These are phyloP conservation scores for Struthio camelus DNA, from an alignment of 2,113 vertebrate genomes.

Conservation along the genomic window DNA sequence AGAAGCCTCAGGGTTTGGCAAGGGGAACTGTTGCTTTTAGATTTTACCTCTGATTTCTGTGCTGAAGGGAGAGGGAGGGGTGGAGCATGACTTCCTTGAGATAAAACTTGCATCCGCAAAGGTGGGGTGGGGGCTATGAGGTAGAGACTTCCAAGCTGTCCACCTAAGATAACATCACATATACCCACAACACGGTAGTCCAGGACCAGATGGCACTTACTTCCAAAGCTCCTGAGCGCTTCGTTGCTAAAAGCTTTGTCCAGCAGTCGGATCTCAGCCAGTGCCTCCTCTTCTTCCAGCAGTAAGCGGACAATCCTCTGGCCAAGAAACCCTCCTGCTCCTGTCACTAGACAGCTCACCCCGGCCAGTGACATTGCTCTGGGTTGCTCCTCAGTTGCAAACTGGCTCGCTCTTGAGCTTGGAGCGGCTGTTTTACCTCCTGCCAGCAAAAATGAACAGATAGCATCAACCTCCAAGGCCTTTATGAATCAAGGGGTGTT, in stretches of 20 bases:
- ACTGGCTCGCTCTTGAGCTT: neutral
- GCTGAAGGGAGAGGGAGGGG: neutral
- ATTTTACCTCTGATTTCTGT: neutral
- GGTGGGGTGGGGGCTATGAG: neutral
- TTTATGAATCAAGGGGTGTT: neutral
- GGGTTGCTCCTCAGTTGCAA: accelerated
- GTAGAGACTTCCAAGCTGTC: neutral
- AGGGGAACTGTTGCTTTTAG: neutral
- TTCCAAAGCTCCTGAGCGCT: slow-evolving; percentile 38
- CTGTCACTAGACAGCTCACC: slow-evolving; percentile 88
- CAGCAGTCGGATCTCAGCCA: slow-evolving; percentile 83
- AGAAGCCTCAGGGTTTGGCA: neutral
- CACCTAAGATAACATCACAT: neutral
- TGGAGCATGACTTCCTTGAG: neutral
- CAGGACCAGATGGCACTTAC: slow-evolving; percentile 51
- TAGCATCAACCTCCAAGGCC: neutral
- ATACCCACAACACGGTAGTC: accelerated
- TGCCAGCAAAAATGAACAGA: neutral
- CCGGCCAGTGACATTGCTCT: slow-evolving; percentile 75
- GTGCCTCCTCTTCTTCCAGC: slow-evolving; percentile 80
- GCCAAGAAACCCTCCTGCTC: slow-evolving; percentile 90
- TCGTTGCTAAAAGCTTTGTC: slow-evolving; percentile 78
- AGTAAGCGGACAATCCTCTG: slow-evolving; percentile 80
- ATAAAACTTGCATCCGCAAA: neutral
- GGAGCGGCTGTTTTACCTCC: neutral